These are phyloP conservation scores for Beroe ovata DNA, from an alignment of 37 sponge, comb jelly and placozoan genomes.

Conservation along the genomic window DNA sequence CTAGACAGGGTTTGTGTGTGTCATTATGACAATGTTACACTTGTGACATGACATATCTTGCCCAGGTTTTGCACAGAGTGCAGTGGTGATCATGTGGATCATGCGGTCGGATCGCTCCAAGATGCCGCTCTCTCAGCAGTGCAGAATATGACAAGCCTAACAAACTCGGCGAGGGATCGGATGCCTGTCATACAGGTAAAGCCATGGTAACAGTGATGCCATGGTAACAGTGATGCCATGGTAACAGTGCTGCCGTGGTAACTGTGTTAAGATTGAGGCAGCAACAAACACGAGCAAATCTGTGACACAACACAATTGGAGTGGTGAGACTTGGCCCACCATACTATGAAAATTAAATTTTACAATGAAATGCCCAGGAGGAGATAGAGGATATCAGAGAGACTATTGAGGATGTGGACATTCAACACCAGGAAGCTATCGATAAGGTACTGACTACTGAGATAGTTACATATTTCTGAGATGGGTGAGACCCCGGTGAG, in stretches of 20 bases:
- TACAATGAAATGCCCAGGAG: too few relatives aligned
- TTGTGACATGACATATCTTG: neutral
- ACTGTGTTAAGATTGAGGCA: too few relatives aligned
- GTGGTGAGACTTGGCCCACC: too few relatives aligned
- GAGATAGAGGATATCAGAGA: slow-evolving; percentile 24
- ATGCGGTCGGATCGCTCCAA: slow-evolving; percentile 8
- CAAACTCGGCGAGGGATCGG: slow-evolving; percentile 35
- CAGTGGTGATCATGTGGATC: slow-evolving; percentile 48
- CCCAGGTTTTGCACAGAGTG: slow-evolving; percentile 44
- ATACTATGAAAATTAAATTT: too few relatives aligned
- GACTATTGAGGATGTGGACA: slow-evolving; percentile 10
- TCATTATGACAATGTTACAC: too few relatives aligned
- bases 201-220: too few relatives aligned
- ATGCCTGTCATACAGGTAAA: slow-evolving; percentile 1
- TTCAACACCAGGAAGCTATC: neutral
- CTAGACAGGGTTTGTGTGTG: neutral
- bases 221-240: too few relatives aligned
- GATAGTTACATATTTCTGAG: too few relatives aligned
- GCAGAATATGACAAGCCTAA: slow-evolving; percentile 53
- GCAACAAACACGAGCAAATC: neutral
- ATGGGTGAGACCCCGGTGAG: too few relatives aligned
- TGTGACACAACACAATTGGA: too few relatives aligned
- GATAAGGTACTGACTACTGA: too few relatives aligned
- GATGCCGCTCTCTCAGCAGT: slow-evolving; percentile 60
- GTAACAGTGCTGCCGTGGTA: too few relatives aligned